Evolutionary conservation across 2,888 invertebrate genomes (phyloP).

Genomic region (Himalopsyche tibetana): DNA sequence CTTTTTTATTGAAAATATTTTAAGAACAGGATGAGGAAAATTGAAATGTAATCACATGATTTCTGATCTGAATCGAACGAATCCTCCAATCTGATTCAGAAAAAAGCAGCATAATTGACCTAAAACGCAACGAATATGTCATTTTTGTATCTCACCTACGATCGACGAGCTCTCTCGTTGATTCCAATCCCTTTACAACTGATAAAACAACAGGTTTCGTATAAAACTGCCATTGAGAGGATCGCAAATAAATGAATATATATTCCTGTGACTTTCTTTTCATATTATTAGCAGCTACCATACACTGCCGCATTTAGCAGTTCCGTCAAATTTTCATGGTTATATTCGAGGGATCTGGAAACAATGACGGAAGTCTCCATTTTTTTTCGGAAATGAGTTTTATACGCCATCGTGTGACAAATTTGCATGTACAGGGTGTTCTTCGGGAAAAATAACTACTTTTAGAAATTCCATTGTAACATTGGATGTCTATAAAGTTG

Average conservation of each 20-base stretch:
- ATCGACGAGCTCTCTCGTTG: slow-evolving; percentile 56
- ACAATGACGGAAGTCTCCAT: no score
- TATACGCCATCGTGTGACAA: no score
- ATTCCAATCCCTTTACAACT: slow-evolving; percentile 21
- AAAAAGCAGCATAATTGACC: slow-evolving; percentile 59
- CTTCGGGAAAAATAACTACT: no score
- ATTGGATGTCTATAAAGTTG: no score
- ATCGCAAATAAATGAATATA: slow-evolving; percentile 22
- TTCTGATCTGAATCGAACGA: not conserved
- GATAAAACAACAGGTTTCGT: slow-evolving; percentile 4
- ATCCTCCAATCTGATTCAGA: slow-evolving; percentile 12
- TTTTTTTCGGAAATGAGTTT: no score
- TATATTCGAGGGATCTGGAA: no score
- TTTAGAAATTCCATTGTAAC: no score
- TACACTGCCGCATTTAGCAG: not conserved
- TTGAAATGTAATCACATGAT: slow-evolving; percentile 8
- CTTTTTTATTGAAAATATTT: not conserved
- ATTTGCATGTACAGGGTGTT: no score
- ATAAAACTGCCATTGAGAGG: not conserved
- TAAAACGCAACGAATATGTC: slow-evolving; percentile 60
- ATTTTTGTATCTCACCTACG: slow-evolving; percentile 51
- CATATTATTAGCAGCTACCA: not conserved
- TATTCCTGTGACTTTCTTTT: not conserved
- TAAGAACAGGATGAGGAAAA: not conserved
- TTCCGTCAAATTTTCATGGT: not conserved